Evolutionary conservation across 2,797 vertebrate species (phyloP), one percentile per base, ranked within the genome.

Genomic region (Salmo trutta): DNA sequence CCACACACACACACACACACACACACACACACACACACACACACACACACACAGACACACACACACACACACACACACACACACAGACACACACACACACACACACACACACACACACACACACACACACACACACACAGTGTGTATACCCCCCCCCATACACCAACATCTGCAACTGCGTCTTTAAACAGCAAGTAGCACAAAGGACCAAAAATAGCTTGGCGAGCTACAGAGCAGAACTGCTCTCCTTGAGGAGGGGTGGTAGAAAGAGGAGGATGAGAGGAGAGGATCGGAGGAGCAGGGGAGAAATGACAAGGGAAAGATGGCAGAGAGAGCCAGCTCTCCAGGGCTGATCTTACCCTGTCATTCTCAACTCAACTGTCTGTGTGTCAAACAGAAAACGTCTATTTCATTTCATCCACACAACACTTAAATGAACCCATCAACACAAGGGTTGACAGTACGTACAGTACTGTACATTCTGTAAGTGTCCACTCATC

Each of bases 161-260:
- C 90, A 86, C 79, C 86, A 91, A 92, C 90, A 93, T 91, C 89
- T 87, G 90, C 89, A 92, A 91, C 91, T 91, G 90, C 73, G 82
- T 93, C 92, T 94, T 93, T 93, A 91, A 93, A 92, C 90, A 88
- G 91, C 89, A 94, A 94, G 92, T 93, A 93, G 93, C 93, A 94
- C 93, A 94, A 94, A 93, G 87, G 87, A 92, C 93, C 93, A 93
- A 93, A 95, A 95, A 95, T 94, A 95, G 93, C 92, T 77, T 89
- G 82, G 86, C 68, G 82, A 91, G 91, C 91, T 93, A 90, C 93
- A 91, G 93, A 94, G 91, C 91, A 93, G 88, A 92, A 87, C 82
- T 91, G 91, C 87, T 90, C 87, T 91, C 86, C 91, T 93, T 89
- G 84, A 90, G 83, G 83, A 91, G 66, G 82, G 86, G 79, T 90